phyloP scores from a whole-genome alignment of 2,888 invertebrate genomes.

The Ophion ellenae region DNA sequence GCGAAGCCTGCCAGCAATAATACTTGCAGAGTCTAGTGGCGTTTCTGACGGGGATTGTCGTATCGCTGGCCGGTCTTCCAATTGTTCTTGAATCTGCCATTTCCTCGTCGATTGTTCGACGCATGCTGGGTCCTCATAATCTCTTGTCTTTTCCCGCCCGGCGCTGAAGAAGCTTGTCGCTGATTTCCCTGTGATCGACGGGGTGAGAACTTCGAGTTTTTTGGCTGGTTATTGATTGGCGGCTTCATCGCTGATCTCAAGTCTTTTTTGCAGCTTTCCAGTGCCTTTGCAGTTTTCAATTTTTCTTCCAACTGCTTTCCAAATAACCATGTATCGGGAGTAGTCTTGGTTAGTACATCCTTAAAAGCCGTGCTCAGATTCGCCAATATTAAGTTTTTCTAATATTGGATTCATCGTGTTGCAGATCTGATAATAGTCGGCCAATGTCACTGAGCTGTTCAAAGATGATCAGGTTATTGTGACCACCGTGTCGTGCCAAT shows the following conservation, averaged over 20 bases:
- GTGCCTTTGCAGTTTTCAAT: conserved; percentile 49
- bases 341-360: conserved; percentile 26
- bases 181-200: conserved; percentile 1
- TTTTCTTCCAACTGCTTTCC: conserved; percentile 53
- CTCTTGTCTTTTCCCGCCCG: conserved; percentile 33
- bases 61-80: conserved; percentile 28
- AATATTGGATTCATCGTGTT: neutral
- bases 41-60: conserved; percentile 24
- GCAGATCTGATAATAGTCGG: neutral
- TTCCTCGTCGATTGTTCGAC: conserved; percentile 9
- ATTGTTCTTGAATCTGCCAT: conserved; percentile 21
- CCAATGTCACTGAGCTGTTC: too few species aligned
- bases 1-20: conserved; percentile 31
- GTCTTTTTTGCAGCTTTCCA: conserved; percentile 32
- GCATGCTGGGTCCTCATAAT: neutral
- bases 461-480: too few species aligned
- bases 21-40: conserved; percentile 27
- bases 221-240: conserved; percentile 19
- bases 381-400: conserved; percentile 33
- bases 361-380: conserved; percentile 46
- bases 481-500: too few species aligned
- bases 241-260: conserved; percentile 20
- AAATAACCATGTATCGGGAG: conserved; percentile 52
- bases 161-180: conserved; percentile 16
- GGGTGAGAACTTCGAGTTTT: conserved; percentile 21